Base-by-base conservation (phyloP, 2,113 vertebrate species). In the Galemys pyrenaicus region DNA sequence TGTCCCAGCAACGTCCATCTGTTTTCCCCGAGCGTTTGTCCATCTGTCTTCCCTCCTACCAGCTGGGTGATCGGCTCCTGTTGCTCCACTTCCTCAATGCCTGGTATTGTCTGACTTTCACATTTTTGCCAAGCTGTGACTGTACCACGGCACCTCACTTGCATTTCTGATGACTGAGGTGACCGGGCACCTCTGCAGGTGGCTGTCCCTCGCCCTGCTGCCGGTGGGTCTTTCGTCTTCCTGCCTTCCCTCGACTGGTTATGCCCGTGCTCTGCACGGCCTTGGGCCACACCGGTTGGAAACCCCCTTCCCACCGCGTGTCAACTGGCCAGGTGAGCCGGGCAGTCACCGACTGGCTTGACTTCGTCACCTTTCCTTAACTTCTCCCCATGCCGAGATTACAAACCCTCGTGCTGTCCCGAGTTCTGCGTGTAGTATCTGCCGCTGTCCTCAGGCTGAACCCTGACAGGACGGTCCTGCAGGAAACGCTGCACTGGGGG, bases 1-100 rank as follows among this genome's bases (percentile, higher is more conserved):
- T 91, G 94, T 68, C 56, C 70, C 26, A 75, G 92, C 73, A 94
- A 95, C 24, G 39, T 54, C 88, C 71, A 41, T 28, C 49, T 71
- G 60, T 56, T 84, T 78, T 88, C 30, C 87, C 70, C n/a, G 12
- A 35, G 41, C 20, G 28, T 54, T 75, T 2, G 37, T 32, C 75
- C 54, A 67, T 60, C 39, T n/a, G 22, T 11, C 46, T 11, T 51
- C 15, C n/a, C 84, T 75, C 95, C 92, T 39, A 95, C 92, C 79
- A 58, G 28, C 62, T 58, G 19, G 46, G 0, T 39, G 17, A 51
- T 24, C 51, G 56, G 67, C 51, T 94, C 68, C 81, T 51, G 56
- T 58, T 54, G 88, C 28, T 88, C n/a, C 62, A 39, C 39, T 68
- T 65, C 39, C 9, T 32, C 70, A 85, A 94, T 67, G 39, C 62